Percentiles rank a stretch among this genome's conserved stretches.
phyloP scores from a whole-genome alignment of 2,888 invertebrate genomes.

The Andrena hattorfiana region DNA sequence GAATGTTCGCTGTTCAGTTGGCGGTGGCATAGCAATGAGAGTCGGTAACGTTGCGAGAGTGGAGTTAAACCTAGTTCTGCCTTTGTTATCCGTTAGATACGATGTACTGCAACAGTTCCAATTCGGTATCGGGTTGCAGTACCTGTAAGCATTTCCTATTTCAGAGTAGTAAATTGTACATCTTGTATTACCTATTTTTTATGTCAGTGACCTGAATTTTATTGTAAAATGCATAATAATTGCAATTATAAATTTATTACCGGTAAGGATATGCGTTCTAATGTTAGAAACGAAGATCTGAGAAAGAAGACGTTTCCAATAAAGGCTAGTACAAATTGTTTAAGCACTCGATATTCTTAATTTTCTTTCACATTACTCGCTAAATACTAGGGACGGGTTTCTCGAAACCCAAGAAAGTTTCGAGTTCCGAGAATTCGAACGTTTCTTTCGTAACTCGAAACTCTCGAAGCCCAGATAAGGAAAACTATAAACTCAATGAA shows the following conservation, averaged over 20 bases:
- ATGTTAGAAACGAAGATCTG: constrained; percentile 13
- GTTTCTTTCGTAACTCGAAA: background rate
- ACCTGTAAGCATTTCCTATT: constrained; percentile 87
- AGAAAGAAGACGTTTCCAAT: constrained; percentile 41
- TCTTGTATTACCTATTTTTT: constrained; percentile 53
- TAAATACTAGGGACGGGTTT: no score
- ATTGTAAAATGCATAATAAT: constrained; percentile 55
- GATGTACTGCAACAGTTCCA: constrained; percentile 92
- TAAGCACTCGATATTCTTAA: background rate
- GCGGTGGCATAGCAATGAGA: constrained; percentile 93
- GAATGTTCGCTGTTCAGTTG: constrained; percentile 90
- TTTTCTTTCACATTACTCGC: background rate
- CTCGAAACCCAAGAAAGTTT: background rate
- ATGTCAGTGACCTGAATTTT: constrained; percentile 33
- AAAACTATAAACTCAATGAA: no score
- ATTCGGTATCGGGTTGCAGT: constrained; percentile 93
- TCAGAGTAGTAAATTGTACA: constrained; percentile 56
- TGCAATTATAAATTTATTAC: constrained; percentile 48
- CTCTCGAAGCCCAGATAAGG: no score
- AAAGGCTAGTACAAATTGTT: constrained; percentile 23
- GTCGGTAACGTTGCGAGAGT: constrained; percentile 94
- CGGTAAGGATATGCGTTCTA: constrained; percentile 15
- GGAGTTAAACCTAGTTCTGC: constrained; percentile 97
- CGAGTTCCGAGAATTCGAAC: background rate
- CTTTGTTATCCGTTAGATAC: constrained; percentile 88